A percentile compares a stretch with the other conserved stretches of the same genome.
phyloP scores from a whole-genome alignment of 1,140 invertebrate genomes.

The Zaprionus tsacasi region DNA sequence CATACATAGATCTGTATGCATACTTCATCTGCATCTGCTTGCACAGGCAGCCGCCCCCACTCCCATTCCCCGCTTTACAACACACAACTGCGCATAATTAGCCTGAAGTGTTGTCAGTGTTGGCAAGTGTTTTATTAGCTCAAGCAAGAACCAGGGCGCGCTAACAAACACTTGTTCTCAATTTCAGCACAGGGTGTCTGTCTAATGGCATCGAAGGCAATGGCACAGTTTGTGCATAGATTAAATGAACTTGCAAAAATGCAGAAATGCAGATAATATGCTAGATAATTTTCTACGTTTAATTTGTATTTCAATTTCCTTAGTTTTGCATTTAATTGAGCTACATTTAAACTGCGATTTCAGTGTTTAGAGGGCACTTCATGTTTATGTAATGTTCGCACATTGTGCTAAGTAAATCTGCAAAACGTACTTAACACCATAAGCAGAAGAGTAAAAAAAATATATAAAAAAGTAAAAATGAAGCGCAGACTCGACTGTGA shows the following conservation, averaged over 20 bases:
- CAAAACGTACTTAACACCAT: constrained; percentile 70
- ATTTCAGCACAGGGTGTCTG: constrained; percentile 38
- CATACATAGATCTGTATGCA: not conserved
- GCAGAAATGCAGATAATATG: too few relatives aligned
- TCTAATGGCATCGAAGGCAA: constrained; percentile 18
- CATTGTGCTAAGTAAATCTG: constrained; percentile 50
- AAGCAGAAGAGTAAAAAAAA: constrained; percentile 35
- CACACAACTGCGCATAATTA: constrained; percentile 60
- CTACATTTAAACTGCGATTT: too few relatives aligned
- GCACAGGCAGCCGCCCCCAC: not conserved
- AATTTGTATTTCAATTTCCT: too few relatives aligned
- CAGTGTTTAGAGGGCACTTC: too few relatives aligned
- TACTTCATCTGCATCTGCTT: constrained; percentile 2
- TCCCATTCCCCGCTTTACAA: not conserved
- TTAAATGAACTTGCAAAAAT: too few relatives aligned
- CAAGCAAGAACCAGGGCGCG: constrained; percentile 61
- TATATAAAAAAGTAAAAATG: not conserved
- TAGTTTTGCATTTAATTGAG: too few relatives aligned
- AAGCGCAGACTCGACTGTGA: not conserved
- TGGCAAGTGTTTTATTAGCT: constrained; percentile 77
- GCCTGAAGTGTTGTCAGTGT: constrained; percentile 60
- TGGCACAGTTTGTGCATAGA: too few relatives aligned
- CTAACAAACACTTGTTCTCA: constrained; percentile 63
- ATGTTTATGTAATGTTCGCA: not conserved
- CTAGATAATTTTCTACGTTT: too few relatives aligned